Percentiles rank a stretch among this genome's conserved stretches.
Evolutionary conservation across 2,113 vertebrate species (phyloP).

Genomic region (Prochilodus magdalenae): DNA sequence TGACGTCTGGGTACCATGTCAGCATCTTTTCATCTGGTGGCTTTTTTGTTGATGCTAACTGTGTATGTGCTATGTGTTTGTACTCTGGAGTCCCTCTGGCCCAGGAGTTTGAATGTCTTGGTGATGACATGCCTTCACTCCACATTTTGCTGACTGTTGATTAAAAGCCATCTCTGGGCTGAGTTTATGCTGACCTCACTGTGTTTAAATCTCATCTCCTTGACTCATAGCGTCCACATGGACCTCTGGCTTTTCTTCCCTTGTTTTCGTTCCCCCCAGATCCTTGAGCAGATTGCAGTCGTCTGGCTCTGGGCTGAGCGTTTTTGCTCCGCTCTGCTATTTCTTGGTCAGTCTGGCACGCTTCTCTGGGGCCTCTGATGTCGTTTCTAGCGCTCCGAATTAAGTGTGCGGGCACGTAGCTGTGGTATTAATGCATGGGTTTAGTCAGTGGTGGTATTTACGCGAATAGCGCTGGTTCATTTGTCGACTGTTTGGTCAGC

Average conservation of each 20-base stretch:
- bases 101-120: conserved; percentile 59
- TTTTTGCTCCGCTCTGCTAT: not conserved
- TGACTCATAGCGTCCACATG: not conserved
- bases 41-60: not conserved
- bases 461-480: conserved; percentile 53
- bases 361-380: not conserved
- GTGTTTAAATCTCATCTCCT: not conserved
- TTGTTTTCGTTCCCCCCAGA: not conserved
- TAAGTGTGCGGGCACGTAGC: conserved; percentile 44
- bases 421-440: conserved; percentile 60
- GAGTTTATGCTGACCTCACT: conserved; percentile 39
- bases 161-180: conserved; percentile 45
- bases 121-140: conserved; percentile 61
- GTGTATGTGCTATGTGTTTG: not conserved
- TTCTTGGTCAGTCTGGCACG: not conserved
- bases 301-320: not conserved
- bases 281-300: not conserved
- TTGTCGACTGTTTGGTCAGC: conserved; percentile 69
- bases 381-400: not conserved
- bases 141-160: conserved; percentile 62
- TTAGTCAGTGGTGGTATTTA: conserved; percentile 60
- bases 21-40: too few relatives aligned
- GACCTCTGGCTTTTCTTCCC: not conserved
- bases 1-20: too few relatives aligned
- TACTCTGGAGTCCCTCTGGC: conserved; percentile 45